A percentile compares a stretch with the other conserved stretches of the same genome.
Conservation (phyloP, 2,113 vertebrate species). For the Oncorhynchus mykiss region DNA sequence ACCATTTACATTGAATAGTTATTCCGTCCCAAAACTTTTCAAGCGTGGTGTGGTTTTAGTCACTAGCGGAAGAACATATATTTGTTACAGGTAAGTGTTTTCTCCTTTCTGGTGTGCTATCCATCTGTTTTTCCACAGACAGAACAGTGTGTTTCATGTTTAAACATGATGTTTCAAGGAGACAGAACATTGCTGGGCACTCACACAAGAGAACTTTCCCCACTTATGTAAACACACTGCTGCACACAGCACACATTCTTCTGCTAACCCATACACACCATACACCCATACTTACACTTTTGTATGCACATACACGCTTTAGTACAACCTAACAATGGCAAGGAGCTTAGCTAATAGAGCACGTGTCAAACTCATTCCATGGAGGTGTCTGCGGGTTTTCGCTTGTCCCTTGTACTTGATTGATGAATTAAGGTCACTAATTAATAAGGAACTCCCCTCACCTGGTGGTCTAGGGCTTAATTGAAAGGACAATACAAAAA, state of each 20-base stretch:
- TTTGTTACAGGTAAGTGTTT: constrained; percentile 63
- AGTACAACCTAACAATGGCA: not conserved
- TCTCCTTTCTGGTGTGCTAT: constrained; percentile 30
- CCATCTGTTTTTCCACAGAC: constrained; percentile 45
- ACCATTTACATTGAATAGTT: not conserved
- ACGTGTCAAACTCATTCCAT: too few species aligned
- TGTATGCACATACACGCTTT: not conserved
- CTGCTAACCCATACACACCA: constrained; percentile 40
- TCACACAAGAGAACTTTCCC: constrained; percentile 62
- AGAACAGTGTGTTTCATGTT: constrained; percentile 45
- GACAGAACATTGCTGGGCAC: constrained; percentile 70
- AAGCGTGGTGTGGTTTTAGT: constrained; percentile 22
- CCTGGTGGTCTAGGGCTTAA: too few species aligned
- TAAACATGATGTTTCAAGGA: constrained; percentile 52
- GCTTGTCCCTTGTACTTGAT: too few species aligned
- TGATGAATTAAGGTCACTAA: too few species aligned
- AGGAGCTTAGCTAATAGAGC: too few species aligned
- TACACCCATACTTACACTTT: not conserved
- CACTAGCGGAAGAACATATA: constrained; percentile 48
- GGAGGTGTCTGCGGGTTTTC: too few species aligned
- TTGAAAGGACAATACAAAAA: too few species aligned
- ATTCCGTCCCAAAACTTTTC: constrained; percentile 12
- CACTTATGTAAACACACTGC: constrained; percentile 38
- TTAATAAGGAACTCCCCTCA: too few species aligned
- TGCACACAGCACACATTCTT: constrained; percentile 22